Conservation (phyloP, 2,113 vertebrate genomes). For the Pleuronectes platessa region DNA sequence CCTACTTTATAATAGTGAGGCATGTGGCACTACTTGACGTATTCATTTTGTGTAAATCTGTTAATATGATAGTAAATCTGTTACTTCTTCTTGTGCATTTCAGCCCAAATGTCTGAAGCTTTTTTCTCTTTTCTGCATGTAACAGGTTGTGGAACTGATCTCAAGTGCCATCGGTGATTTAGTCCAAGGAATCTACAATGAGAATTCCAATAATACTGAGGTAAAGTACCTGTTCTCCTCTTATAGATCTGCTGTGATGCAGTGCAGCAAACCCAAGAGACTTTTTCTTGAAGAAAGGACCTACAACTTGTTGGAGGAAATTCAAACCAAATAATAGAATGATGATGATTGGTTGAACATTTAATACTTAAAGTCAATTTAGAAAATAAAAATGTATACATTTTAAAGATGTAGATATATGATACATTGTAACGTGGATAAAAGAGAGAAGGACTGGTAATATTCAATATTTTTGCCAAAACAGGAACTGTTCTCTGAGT, state of each 20-base stretch:
- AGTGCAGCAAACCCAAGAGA: not conserved
- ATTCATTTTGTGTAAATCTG: not conserved
- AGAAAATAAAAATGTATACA: too few relatives aligned
- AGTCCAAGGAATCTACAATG: slow-evolving; percentile 95
- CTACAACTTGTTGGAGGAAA: not conserved
- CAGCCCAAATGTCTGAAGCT: not conserved
- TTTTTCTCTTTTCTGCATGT: slow-evolving; percentile 24
- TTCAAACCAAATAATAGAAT: not conserved
- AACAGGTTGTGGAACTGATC: slow-evolving; percentile 94
- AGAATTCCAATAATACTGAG: slow-evolving; percentile 86
- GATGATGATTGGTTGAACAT: not conserved
- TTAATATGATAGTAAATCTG: not conserved
- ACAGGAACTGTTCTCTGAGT: not conserved
- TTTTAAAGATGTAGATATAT: too few relatives aligned
- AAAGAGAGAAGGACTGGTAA: not conserved
- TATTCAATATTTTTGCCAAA: not conserved
- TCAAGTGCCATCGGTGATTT: slow-evolving; percentile 96
- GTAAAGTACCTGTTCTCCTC: slow-evolving; percentile 72
- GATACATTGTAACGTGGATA: not conserved
- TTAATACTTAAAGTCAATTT: not conserved
- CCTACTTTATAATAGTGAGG: not conserved
- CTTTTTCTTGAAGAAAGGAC: not conserved
- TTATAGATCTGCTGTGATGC: not conserved
- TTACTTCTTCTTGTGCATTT: not conserved
- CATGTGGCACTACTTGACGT: not conserved